Conservation (phyloP, 2,888 invertebrate genomes). For the Reticulitermes lucifugus region DNA sequence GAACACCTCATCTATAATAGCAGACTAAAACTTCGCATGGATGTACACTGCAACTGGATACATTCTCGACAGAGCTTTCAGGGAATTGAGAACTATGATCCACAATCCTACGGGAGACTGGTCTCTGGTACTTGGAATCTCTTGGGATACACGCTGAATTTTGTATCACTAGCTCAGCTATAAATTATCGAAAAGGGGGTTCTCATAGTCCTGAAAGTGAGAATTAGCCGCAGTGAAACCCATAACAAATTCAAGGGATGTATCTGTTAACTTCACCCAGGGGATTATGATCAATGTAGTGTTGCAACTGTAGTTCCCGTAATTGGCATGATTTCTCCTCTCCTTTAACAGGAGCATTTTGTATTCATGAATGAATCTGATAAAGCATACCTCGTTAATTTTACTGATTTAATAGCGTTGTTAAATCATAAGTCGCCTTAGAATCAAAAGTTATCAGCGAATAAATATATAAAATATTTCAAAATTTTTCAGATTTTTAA, state of each 20-base stretch:
- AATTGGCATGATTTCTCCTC: too few species aligned
- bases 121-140: background rate
- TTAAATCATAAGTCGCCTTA: too few species aligned
- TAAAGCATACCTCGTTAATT: too few species aligned
- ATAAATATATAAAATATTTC: too few species aligned
- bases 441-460: too few species aligned
- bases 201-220: background rate
- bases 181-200: background rate
- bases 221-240: background rate
- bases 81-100: background rate
- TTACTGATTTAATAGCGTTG: too few species aligned
- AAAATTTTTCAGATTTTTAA: too few species aligned
- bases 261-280: background rate
- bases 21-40: background rate
- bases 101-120: background rate
- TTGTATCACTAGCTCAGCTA: background rate
- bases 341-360: too few species aligned
- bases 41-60: background rate
- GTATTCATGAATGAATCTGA: too few species aligned
- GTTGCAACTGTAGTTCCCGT: too few species aligned
- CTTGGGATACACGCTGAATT: background rate
- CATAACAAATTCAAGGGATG: background rate
- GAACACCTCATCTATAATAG: constrained; percentile 26
- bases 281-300: too few species aligned
- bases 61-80: background rate